Percentiles rank a stretch among this genome's conserved stretches.
Conservation (phyloP, 1,140 invertebrate genomes). For the Metaphire vulgaris region DNA sequence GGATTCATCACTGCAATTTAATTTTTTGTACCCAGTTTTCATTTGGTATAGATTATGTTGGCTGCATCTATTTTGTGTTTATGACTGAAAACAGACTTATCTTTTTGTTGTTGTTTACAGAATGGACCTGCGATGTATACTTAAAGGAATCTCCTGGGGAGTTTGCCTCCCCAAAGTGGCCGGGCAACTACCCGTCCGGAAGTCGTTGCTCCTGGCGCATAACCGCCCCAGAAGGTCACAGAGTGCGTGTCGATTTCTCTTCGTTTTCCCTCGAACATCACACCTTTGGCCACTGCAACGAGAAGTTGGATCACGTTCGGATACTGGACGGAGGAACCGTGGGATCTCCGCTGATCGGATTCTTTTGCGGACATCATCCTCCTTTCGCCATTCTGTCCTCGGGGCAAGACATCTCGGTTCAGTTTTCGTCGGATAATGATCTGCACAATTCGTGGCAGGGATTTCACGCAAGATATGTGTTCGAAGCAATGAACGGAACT, state of each 20-base stretch:
- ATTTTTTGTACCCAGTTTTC: too few species aligned
- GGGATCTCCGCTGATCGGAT: slow-evolving; percentile 21
- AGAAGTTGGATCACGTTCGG: slow-evolving; percentile 23
- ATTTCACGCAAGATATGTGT: neutral
- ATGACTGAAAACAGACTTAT: too few species aligned
- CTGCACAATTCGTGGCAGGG: slow-evolving; percentile 6
- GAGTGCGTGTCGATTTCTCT: slow-evolving; percentile 13
- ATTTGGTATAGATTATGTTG: too few species aligned
- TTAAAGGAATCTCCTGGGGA: slow-evolving; percentile 21
- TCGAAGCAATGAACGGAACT: neutral
- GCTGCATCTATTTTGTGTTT: too few species aligned
- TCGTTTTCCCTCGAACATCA: slow-evolving; percentile 26
- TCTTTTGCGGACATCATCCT: slow-evolving; percentile 17
- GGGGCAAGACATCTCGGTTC: slow-evolving; percentile 26
- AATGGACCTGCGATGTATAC: slow-evolving; percentile 19
- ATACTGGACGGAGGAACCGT: slow-evolving; percentile 27
- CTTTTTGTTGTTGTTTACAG: slow-evolving; percentile 21
- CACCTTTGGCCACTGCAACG: slow-evolving; percentile 28
- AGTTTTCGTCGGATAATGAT: slow-evolving; percentile 28
- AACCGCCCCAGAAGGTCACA: slow-evolving; percentile 14
- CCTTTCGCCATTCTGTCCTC: slow-evolving; percentile 19
- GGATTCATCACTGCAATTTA: too few species aligned
- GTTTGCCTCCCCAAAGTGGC: slow-evolving; percentile 26
- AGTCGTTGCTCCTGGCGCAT: slow-evolving; percentile 23
- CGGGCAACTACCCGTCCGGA: slow-evolving; percentile 13